Evolutionary conservation across 2,797 vertebrate species (phyloP), one percentile per base, ranked within the genome.

Genomic region (Tamandua tetradactyla): DNA sequence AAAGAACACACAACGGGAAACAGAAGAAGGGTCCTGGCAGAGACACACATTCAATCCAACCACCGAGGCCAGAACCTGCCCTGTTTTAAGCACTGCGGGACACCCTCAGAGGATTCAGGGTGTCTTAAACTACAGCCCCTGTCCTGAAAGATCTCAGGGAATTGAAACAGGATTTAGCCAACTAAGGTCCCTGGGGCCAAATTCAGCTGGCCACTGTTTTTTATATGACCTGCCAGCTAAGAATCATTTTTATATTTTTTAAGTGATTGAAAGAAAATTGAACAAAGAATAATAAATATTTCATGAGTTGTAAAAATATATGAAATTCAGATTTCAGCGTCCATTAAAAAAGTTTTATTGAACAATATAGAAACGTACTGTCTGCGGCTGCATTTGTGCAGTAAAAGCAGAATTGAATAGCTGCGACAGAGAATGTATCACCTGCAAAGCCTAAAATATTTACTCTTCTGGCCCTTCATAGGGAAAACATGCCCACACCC

Each of bases 301-400:
- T 40, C 17, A 7, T 32, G 47, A 59, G n/a, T 52, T 13, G 47
- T 57, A 37, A 91, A 92, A 94, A 86, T 72, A 49, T 91, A 66
- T 91, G 74, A 94, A 96, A 74, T 96, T 95, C 59, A 57, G 17
- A 76, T 96, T 85, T 93, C 68, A 69, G 32, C 68, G 12, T 91
- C 83, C 59, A 47, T 80, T 30, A 72, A 32, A 44, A 14, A 71
- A 47, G 4, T 80, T 71, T 71, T 55, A n/a, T n/a, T 96, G 92
- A 87, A 71, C 20, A 3, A 20, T n/a, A n/a, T n/a, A n/a, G n/a
- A n/a, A n/a, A n/a, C n/a, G 40, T 37, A 17, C 57, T 93, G 62
- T 78, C 66, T 89, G 0, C 2, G 42, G 13, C 78, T 87, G 49
- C 79, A 68, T 94, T 96, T 52, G 25, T 13, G n/a, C 52, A 17